Evolutionary conservation across 1,140 invertebrate genomes (phyloP), one percentile per base, ranked within the genome.

Genomic region (Bombus breviceps): DNA sequence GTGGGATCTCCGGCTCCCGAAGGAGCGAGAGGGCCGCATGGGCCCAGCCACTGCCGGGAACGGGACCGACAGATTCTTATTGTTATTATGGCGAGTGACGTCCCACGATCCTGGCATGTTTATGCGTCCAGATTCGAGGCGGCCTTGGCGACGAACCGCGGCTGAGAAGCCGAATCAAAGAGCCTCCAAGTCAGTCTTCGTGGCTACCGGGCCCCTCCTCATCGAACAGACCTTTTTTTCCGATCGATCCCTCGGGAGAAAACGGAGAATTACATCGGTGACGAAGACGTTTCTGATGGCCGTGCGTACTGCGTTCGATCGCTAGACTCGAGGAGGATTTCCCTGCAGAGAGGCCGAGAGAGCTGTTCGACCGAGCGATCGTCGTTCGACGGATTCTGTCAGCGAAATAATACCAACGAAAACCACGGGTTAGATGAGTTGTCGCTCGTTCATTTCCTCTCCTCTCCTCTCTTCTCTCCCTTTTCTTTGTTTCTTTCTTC

Each of bases 41-140:
- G 85, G 89, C 69, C 59, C 89, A 32, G 37, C 59, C 73, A 79
- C 71, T 85, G 71, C 66, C 62, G 41, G 68, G 86, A 91, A 83
- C 71, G 82, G 86, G 88, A 91, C 85, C 87, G 87, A 89, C 87
- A 89, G 89, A 92, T 92, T 93, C 93, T 94, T 93, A 94, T 94
- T 94, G 93, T 94, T 94, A 94, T 94, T 94, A 94, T 92, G 91
- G 92, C 86, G 93, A 94, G 93, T 94, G 93, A 94, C 93, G 92
- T 94, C 92, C 91, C 92, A 89, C 91, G 92, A 92, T 92, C 90
- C 82, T 93, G 92, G 93, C 93, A 94, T 94, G 92, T 94, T 94
- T 94, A 94, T 94, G 92, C 93, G 93, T 93, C 83, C 92, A 93
- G 93, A 94, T 94, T 94, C 93, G 91, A 90, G 88, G 92, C 88